Conservation (phyloP, 2,797 vertebrate genomes). For the Buceros bicornis region DNA sequence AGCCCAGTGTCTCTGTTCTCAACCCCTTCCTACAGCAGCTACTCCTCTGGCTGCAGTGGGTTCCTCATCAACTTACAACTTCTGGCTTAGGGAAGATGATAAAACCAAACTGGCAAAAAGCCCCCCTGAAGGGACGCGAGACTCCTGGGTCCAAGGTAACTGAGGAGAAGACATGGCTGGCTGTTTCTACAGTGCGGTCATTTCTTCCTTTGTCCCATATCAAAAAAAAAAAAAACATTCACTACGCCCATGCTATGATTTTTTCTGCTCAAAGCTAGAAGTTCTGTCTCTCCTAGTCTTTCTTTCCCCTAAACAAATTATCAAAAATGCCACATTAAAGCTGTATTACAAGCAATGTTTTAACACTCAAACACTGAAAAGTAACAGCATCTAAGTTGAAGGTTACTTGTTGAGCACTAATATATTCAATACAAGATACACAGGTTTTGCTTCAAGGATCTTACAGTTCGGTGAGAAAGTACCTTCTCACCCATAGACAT, state of each 20-base stretch:
- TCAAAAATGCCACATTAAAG: background rate
- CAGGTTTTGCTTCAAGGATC: background rate
- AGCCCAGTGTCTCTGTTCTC: background rate
- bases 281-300: background rate
- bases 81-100: background rate
- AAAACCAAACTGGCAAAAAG: background rate
- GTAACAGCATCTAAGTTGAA: background rate
- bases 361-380: background rate
- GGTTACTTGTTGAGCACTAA: background rate
- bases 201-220: background rate
- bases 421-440: background rate
- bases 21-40: background rate
- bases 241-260: fast-evolving
- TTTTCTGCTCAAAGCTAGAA: background rate
- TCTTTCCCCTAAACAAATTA: background rate
- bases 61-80: background rate
- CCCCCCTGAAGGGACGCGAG: background rate
- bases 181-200: background rate
- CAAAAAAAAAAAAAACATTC: background rate
- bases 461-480: background rate
- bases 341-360: background rate
- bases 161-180: background rate
- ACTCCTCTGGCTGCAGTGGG: background rate
- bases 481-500: background rate
- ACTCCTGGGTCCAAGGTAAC: background rate